Evolutionary conservation across 2,888 invertebrate species (phyloP), one percentile per base, ranked within the genome.

Genomic region (Xylophagus ater): DNA sequence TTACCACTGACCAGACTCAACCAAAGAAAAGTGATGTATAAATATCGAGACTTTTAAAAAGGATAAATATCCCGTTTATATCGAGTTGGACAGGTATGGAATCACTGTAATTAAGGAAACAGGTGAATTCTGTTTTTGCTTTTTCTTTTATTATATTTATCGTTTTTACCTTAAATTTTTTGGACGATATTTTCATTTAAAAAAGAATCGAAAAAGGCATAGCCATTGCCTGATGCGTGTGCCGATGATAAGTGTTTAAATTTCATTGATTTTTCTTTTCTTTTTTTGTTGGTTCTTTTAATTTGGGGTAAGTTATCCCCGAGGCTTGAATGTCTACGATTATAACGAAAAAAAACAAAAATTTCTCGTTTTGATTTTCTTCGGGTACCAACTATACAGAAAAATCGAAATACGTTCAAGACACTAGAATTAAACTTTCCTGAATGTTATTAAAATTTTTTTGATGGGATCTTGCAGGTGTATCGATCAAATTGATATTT

Each of bases 81-180:
- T 37, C 31, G 37, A 31, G 30, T 37, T 37, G 20, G 31, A 28
- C 18, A 19, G 23, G 29, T 18, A 30, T 19, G 14, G 29, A 37
- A 37, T 37, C 37, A 37, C 31, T 37, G 37, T 37, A 37, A 37
- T 37, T 37, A 37, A 30, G 37, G 37, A 37, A 31, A 31, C 37
- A 30, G 37, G 31, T 37, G 37, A 31, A 37, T 29, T 37, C 24
- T 31, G 24, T 12, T 14, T 10, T 31, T 24, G 4, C n/a, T 13
- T 34, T 15, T 23, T 13, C 13, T 15, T n/a, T 8, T 19, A 4
- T 20, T 9, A 24, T 15, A 17, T 17, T 14, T 10, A 4, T 30
- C 17, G 19, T 12, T 17, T 31, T 18, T 12, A 18, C 34, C 19
- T 34, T 26, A n/a, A n/a, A n/a, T n/a, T n/a, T n/a, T n/a, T n/a